A percentile compares a stretch with the other conserved stretches of the same genome.
These are phyloP conservation scores for Heliconius himera DNA, from an alignment of 1,140 invertebrate genomes.

Conservation along the genomic window DNA sequence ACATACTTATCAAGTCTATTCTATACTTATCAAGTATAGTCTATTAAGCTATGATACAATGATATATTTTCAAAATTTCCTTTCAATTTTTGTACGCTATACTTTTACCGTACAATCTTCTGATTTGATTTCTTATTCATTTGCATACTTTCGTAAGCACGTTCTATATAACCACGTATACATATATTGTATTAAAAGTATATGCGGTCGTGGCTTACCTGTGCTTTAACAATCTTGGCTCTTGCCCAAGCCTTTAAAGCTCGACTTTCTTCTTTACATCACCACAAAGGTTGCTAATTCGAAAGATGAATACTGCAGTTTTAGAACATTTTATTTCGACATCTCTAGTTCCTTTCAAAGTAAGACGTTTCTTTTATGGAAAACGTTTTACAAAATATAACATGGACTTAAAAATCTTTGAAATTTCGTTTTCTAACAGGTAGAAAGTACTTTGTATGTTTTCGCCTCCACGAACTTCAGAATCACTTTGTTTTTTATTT, in stretches of 20 bases:
- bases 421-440: neutral
- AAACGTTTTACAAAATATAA: conserved; percentile 4
- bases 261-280: conserved; percentile 41
- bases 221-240: conserved; percentile 44
- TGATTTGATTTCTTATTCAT: neutral
- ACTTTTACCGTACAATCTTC: neutral
- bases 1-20: no score
- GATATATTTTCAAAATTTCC: neutral
- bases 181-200: conserved; percentile 33
- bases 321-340: conserved; percentile 13
- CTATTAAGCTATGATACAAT: neutral
- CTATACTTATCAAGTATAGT: no score
- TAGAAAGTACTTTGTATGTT: neutral
- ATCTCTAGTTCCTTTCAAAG: conserved; percentile 6
- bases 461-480: neutral
- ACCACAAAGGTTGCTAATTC: conserved; percentile 42
- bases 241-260: conserved; percentile 44
- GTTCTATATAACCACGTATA: neutral
- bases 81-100: no score
- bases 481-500: no score
- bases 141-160: conserved; percentile 6
- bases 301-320: conserved; percentile 28
- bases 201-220: conserved; percentile 45
- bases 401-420: conserved; percentile 3
- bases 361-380: neutral